Percentiles rank a stretch among this genome's conserved stretches.
Evolutionary conservation across 2,888 invertebrate species (phyloP).

Genomic region (Apeira syringaria): DNA sequence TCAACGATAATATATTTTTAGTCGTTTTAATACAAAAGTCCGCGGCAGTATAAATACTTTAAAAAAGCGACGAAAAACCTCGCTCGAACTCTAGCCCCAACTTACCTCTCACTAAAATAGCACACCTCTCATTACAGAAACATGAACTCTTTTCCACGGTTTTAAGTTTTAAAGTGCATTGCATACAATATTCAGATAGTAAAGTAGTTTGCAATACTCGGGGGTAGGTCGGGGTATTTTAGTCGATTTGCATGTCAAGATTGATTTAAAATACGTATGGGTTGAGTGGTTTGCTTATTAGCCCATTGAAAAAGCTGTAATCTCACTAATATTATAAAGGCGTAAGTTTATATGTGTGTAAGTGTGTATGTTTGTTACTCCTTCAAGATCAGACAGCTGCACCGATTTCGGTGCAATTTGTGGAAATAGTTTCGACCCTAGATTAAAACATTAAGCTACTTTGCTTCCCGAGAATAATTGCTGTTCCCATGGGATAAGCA

Average conservation of each 20-base stretch:
- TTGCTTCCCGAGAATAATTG: too few species aligned
- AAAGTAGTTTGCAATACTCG: conserved; percentile 1
- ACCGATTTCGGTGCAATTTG: too few species aligned
- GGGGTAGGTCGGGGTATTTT: conserved; percentile 16
- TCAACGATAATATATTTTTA: too few species aligned
- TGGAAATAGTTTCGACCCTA: too few species aligned
- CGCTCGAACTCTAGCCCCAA: background rate
- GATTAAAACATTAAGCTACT: too few species aligned
- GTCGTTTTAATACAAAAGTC: too few species aligned
- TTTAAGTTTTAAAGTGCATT: conserved; percentile 7
- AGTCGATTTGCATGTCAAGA: conserved; percentile 17
- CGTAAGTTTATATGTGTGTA: too few species aligned
- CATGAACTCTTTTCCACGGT: conserved; percentile 4
- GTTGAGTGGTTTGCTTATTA: background rate
- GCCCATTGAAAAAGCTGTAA: background rate
- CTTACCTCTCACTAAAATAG: conserved; percentile 8
- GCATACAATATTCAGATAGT: conserved; percentile 1
- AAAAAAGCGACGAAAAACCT: too few species aligned
- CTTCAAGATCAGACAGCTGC: too few species aligned
- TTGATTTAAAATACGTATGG: conserved; percentile 19
- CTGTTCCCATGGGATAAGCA: too few species aligned
- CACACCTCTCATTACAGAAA: conserved; percentile 3
- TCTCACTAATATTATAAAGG: background rate
- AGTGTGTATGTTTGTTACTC: too few species aligned
- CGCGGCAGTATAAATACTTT: too few species aligned